A percentile compares a stretch with the other conserved stretches of the same genome.
These are phyloP conservation scores for Dexiosoma caninum DNA, from an alignment of 2,888 invertebrate genomes.

Conservation along the genomic window DNA sequence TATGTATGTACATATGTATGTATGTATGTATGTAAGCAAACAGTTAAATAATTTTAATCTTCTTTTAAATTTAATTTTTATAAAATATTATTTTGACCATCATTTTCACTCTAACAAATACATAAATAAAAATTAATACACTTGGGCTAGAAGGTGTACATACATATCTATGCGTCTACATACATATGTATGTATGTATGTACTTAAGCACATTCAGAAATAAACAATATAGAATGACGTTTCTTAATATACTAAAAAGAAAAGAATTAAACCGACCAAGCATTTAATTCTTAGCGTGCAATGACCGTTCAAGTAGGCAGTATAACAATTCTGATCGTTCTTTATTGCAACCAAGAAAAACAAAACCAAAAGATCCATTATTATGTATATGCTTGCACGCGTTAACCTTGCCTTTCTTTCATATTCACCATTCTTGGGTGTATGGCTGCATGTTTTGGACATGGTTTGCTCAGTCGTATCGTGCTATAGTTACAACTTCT, in stretches of 20 bases:
- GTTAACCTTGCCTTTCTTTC: conserved; percentile 33
- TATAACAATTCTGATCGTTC: conserved; percentile 32
- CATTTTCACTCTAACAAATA: conserved; percentile 49
- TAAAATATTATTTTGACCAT: conserved; percentile 24
- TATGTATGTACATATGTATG: too few relatives aligned
- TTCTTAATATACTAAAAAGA: neutral
- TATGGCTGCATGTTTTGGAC: conserved; percentile 26
- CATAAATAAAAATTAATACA: conserved; percentile 3
- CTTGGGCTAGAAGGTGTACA: neutral
- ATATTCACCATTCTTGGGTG: conserved; percentile 27
- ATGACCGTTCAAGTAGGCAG: conserved; percentile 71
- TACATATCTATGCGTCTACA: too few relatives aligned
- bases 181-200: too few relatives aligned
- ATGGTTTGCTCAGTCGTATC: conserved; percentile 23
- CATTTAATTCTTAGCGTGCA: conserved; percentile 68
- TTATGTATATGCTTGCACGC: conserved; percentile 59
- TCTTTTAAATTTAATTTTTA: conserved; percentile 40
- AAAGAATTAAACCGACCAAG: conserved; percentile 56
- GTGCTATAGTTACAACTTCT: conserved; percentile 1
- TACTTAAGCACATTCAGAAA: neutral
- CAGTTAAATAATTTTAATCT: conserved; percentile 19
- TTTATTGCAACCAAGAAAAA: conserved; percentile 23
- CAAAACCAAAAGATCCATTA: conserved; percentile 28
- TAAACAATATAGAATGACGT: conserved; percentile 18
- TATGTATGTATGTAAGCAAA: conserved; percentile 6